phyloP scores from a whole-genome alignment of 2,888 invertebrate species.

The Sussaba pulchella region DNA sequence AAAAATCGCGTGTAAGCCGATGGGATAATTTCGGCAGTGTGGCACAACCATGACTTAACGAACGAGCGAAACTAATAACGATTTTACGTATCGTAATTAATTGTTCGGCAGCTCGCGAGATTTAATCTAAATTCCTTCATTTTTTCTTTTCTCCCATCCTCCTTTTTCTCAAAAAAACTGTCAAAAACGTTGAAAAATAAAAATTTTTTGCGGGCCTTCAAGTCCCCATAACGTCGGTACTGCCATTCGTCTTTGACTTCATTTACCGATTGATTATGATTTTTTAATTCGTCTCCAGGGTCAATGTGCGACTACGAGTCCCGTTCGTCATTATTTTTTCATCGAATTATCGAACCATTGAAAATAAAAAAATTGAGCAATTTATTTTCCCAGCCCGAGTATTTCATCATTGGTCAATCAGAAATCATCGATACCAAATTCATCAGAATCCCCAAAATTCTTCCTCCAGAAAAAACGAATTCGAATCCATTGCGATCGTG shows the following conservation, averaged over 20 bases:
- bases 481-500: too few species aligned
- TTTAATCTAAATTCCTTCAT: not conserved
- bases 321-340: not conserved
- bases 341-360: not conserved
- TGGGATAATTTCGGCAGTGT: constrained; percentile 77
- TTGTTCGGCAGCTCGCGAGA: constrained; percentile 27
- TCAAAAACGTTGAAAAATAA: constrained; percentile 5
- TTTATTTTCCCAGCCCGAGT: too few species aligned
- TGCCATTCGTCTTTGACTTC: constrained; percentile 26
- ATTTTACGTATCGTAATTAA: constrained; percentile 32
- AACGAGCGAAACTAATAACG: constrained; percentile 74
- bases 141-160: not conserved
- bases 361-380: too few species aligned
- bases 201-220: not conserved
- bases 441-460: too few species aligned
- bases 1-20: constrained; percentile 66
- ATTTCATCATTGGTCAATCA: too few species aligned
- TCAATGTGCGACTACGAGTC: constrained; percentile 10
- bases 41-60: constrained; percentile 81
- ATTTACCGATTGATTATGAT: not conserved
- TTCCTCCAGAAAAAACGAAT: too few species aligned
- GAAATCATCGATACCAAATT: too few species aligned
- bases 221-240: constrained; percentile 21
- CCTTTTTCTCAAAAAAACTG: not conserved
- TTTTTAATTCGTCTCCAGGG: not conserved